Evolutionary conservation across 1,140 invertebrate genomes (phyloP), one percentile per base, ranked within the genome.

Genomic region (Teleopsis dalmanni): DNA sequence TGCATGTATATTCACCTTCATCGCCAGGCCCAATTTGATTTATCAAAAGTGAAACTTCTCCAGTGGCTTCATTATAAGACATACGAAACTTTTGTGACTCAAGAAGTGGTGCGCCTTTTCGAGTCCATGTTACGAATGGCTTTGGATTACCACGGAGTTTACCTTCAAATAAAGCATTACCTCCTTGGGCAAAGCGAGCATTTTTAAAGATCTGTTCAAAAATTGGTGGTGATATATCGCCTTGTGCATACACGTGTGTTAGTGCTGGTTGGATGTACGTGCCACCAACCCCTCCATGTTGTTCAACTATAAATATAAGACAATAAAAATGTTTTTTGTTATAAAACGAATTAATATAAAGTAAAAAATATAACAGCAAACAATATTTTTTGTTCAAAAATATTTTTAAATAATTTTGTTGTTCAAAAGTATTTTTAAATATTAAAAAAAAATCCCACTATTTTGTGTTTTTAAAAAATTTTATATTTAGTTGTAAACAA

Each of bases 1-100:
- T 91, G 71, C 93, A 95, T 2, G 89, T 94, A 71, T 96, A 96
- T 73, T 96, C 91, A 50, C 93, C 93, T 70, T 94, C 91, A 72
- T 97, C 93, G 27, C 91, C 91, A 21, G 91, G 88, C 45, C 88
- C 88, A 50, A 95, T 91, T 60, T 87, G 82, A 68, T 87, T 88
- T 58, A 98, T 96, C 47, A 91, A 78, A 36, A 71, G 54, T 34
- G 66, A 70, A 16, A 95, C 91, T 52, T 85, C 82, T 47, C 87
- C 92, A 64, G 85, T 91, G 62, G 81, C 79, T 62, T 88, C 85
- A 65, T 94, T 87, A 67, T 94, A 93, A 54, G 80, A 82, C 81
- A 94, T 88, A 64, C 83, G 81, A 62, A 88, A 85, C 73, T 91
- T 92, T 56, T 81, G 78, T 51, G 85, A 88, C 71, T 87, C 85